Evolutionary conservation across 2,888 invertebrate species (phyloP), one percentile per base, ranked within the genome.

Genomic region (Theretra japonica): DNA sequence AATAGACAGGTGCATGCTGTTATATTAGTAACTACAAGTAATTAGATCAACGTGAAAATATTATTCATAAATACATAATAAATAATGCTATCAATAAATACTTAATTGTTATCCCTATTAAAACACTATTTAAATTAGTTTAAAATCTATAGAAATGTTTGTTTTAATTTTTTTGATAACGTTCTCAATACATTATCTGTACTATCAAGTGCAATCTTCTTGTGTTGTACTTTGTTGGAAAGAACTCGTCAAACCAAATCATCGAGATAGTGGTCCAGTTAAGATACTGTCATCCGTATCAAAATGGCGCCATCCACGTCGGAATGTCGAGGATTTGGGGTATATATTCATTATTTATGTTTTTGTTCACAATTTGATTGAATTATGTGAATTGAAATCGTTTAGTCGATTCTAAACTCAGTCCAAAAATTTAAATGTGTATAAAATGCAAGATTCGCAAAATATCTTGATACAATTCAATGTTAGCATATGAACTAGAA

Each of bases 1-100:
- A 15, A 41, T 41, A 41, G 41, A 41, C 15, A 53, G 21, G 73
- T 75, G 73, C 73, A 68, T 70, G 69, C 69, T 69, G 56, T 68
- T 68, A 68, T n/a, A 68, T 68, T 53, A 25, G 17, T 25, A 57
- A 65, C 56, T 56, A 68, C 23, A 19, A 19, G 23, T 50, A 19
- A 28, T 28, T 60, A 41, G 41, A 41, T 41, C 41, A 15, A 41
- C 3, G 2, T 15, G 15, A 41, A 68, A 68, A 68, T 68, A 41
- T n/a, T 7, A 23, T 68, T 68, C 30, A n/a, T 8, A 30, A 17
- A 65, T 15, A 25, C 58, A 23, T 21, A 15, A n/a, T n/a, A n/a
- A n/a, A n/a, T n/a, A 58, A 21, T 23, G 25, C 11, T 25, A 58
- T 15, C 4, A 25, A 15, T 25, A 15, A 58, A 15, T 23, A n/a